Evolutionary conservation across 1,140 invertebrate genomes (phyloP).

Genomic region (Pseudomyrmex cubaensis): DNA sequence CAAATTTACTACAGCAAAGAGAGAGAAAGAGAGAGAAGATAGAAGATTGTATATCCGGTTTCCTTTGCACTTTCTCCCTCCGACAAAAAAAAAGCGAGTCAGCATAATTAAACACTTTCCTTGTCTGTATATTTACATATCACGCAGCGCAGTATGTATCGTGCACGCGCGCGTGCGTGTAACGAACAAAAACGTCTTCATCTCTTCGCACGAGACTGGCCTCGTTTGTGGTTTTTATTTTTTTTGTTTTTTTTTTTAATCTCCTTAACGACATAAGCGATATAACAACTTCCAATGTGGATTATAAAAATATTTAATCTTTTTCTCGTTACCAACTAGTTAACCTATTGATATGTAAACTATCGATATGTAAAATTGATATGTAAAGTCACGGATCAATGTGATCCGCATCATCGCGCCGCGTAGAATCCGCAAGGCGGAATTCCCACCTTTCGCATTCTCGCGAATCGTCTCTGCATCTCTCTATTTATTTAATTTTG

Average conservation of each 20-base stretch:
- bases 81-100: background rate
- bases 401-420: conserved; percentile 80
- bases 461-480: conserved; percentile 38
- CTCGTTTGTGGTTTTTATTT: conserved; percentile 6
- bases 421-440: conserved; percentile 67
- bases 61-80: background rate
- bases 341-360: conserved; percentile 77
- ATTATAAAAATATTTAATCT: conserved; percentile 86
- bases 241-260: conserved; percentile 32
- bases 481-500: conserved; percentile 71
- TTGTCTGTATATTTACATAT: too few relatives aligned
- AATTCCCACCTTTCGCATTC: conserved; percentile 5
- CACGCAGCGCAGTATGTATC: too few relatives aligned
- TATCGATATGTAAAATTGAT: conserved; percentile 70
- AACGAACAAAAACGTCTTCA: too few relatives aligned
- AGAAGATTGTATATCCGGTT: background rate
- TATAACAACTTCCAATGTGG: conserved; percentile 86
- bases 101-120: background rate
- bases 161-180: too few relatives aligned
- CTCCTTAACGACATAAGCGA: conserved; percentile 82
- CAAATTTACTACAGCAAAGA: too few relatives aligned
- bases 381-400: conserved; percentile 84
- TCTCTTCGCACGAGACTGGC: conserved; percentile 4
- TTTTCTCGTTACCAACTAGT: conserved; percentile 75
- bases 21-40: background rate